A percentile compares a stretch with the other conserved stretches of the same genome.
Evolutionary conservation across 2,113 vertebrate species (phyloP).

Genomic region (Spea bombifrons): DNA sequence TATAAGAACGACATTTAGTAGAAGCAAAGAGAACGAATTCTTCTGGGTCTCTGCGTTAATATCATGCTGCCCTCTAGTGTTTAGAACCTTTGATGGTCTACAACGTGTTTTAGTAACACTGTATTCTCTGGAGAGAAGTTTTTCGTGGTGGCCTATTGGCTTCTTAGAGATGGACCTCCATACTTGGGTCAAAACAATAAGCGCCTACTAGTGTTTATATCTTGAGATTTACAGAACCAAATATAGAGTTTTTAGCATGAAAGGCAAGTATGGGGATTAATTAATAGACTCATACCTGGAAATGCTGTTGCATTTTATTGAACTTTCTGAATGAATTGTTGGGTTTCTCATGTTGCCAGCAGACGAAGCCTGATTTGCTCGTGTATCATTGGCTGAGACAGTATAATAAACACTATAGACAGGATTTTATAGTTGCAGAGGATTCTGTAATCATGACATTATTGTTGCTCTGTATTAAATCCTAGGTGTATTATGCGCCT

Average conservation of each 20-base stretch:
- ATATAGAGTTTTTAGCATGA: no score
- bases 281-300: no score
- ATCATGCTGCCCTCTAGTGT: slow-evolving; percentile 42
- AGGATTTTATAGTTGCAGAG: no score
- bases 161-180: no score
- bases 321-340: no score
- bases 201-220: no score
- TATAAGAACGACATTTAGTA: not conserved
- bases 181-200: no score
- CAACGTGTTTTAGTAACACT: not conserved
- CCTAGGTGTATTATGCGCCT: not conserved
- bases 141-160: no score
- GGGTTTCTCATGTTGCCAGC: not conserved
- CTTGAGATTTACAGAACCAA: no score
- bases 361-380: not conserved
- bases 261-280: no score
- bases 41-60: slow-evolving; percentile 6
- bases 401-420: not conserved
- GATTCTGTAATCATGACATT: slow-evolving; percentile 1
- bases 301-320: no score
- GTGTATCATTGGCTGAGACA: not conserved
- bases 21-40: not conserved
- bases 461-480: not conserved
- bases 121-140: not conserved
- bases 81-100: not conserved